Evolutionary conservation across 2,797 vertebrate species (phyloP), one percentile per base, ranked within the genome.

Genomic region (Xiphorhynchus erythropygius): DNA sequence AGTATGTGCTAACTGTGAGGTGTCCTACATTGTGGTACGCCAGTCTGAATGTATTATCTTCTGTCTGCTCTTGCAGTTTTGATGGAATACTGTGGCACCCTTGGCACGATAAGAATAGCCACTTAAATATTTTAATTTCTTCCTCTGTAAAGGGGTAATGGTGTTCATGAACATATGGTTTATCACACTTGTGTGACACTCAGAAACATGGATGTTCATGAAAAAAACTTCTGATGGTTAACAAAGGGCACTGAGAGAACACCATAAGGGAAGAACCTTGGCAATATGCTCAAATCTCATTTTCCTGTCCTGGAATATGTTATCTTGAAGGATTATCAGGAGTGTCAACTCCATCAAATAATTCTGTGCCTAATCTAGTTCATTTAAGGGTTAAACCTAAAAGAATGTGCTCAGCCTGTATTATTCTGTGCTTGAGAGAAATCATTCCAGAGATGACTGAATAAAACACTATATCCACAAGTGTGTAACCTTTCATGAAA

Each of bases 121-220:
- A n/a, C 14, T 68, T 83, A 37, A 16, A 3, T 27, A 41, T 63
- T 86, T 49, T 33, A 32, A 37, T 56, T 53, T 7, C 69, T 49
- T 77, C 24, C 32, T 77, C 55, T 75, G 19, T 30, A 30, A 59
- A 59, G 69, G 4, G 11, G 5, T 60, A 59, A 30, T 27, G 25
- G 8, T 56, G 16, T 25, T 55, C 21, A 30, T 24, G 42, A 75
- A 33, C 32, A 69, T 3, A 19, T 18, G 7, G 4, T 53, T 64
- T 91, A 78, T 59, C 30, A 52, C 37, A 14, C 35, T 74, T 50
- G n/a, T 25, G 18, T 19, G 32, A n/a, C 8, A 5, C 28, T 57
- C 32, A 71, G 35, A 89, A 75, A 24, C 0, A 0, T 19, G 13
- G 4, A 47, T 44, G 19, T 44, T 87, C 10, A 19, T 15, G 5